Evolutionary conservation across 2,797 vertebrate genomes (phyloP), one percentile per base, ranked within the genome.

Genomic region (Micropoecilia bifurca): DNA sequence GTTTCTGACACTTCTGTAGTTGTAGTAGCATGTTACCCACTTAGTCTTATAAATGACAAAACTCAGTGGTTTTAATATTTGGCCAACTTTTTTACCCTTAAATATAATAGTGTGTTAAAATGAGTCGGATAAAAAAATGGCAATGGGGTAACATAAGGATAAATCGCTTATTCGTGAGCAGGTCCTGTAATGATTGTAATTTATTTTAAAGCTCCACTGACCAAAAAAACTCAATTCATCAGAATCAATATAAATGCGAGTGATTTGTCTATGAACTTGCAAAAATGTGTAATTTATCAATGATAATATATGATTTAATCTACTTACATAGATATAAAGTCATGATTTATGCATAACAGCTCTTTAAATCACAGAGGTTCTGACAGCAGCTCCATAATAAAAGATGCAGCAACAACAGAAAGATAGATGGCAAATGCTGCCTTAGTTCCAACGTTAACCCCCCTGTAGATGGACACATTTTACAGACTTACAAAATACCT

Each of bases 371-470:
- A 77, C 78, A 75, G 53, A n/a, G 36, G 72, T 41, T 77, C 71
- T 75, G 68, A 80, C 71, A 78, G 71, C 59, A 73, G 79, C 61
- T 90, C 79, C 59, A 80, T 86, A 87, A 36, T 73, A 63, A 46
- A 73, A 87, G 80, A 30, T 12, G 25, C 68, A 75, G 33, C 61
- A 53, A 46, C 63, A 77, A 78, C 76, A 78, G 36, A 47, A 71
- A 59, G 76, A 89, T 76, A 22, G 84, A 66, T 43, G 1, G 71
- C n/a, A 3, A 1, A 10, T 61, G 33, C 47, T 46, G 53, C 36
- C 39, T 59, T 43, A 41, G 76, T 71, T 86, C 66, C 48, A 53
- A 76, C 3, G 25, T 20, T 16, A 46, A 30, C 6, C 6, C 45
- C 8, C 4, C 72, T 47, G 55, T 36, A 3, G n/a, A 6, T 6